Conservation (phyloP, 1,140 invertebrate genomes). For the Conopomorpha cramerella region DNA sequence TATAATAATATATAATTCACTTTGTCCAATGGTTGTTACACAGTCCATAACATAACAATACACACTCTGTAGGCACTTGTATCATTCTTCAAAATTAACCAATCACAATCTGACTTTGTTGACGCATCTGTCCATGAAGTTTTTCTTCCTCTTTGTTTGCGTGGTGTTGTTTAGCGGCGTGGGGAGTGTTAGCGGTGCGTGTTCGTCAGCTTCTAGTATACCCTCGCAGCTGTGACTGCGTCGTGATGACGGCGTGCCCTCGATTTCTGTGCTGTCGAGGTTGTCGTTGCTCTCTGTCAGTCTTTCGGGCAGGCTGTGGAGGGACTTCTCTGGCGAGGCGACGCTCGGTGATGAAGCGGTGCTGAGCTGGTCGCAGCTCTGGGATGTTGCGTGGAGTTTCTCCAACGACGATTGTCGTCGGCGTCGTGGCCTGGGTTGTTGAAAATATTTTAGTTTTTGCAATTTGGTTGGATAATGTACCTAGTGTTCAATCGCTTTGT, state of each 20-base stretch:
- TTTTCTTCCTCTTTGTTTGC: constrained; percentile 66
- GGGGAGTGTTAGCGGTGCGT: too few species aligned
- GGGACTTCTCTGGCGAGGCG: constrained; percentile 35
- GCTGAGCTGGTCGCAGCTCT: constrained; percentile 68
- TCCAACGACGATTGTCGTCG: constrained; percentile 42
- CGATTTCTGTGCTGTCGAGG: constrained; percentile 14
- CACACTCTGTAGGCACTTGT: constrained; percentile 35
- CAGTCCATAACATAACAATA: constrained; percentile 31
- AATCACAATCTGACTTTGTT: constrained; percentile 76
- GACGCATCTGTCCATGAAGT: constrained; percentile 79
- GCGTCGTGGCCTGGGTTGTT: constrained; percentile 44
- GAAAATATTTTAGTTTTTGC: too few species aligned
- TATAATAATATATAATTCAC: constrained; percentile 37
- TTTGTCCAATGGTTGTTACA: constrained; percentile 42
- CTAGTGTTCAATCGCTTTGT: too few species aligned
- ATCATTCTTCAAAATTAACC: constrained; percentile 17
- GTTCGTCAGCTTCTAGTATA: constrained; percentile 41
- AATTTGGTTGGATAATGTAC: too few species aligned
- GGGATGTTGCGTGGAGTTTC: constrained; percentile 28
- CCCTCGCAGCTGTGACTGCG: constrained; percentile 51
- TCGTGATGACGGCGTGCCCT: constrained; percentile 24
- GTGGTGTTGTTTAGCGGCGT: constrained; percentile 43
- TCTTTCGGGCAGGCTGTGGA: constrained; percentile 39
- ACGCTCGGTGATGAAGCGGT: constrained; percentile 32
- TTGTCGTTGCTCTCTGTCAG: constrained; percentile 42